Evolutionary conservation across 2,888 invertebrate genomes (phyloP), one percentile per base, ranked within the genome.

Genomic region (Drosophila paramelanica): DNA sequence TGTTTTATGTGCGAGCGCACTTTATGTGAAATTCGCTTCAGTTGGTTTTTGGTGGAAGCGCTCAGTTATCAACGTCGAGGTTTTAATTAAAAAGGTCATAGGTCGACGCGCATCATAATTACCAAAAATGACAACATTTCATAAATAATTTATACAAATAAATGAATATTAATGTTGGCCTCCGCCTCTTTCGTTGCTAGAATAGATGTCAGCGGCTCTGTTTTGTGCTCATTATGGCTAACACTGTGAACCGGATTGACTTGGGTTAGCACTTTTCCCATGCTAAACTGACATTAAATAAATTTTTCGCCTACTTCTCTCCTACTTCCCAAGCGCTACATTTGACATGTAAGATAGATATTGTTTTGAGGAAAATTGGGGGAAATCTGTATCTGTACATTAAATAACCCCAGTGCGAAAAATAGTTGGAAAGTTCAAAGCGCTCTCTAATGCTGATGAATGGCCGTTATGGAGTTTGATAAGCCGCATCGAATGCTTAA

Each of bases 151-250:
- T 65, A 65, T 45, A 58, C 51, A 64, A 55, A 81, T 87, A 85
- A 85, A 89, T 85, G 61, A 89, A 89, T 89, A 85, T 85, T 89
- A 89, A 85, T 88, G 82, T 41, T 75, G 80, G 52, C 70, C 55
- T 31, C 31, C 50, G 27, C 57, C 71, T 60, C 58, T 51, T 50
- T 55, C 50, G 43, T 17, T 41, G 56, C 57, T 62, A 17, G 60
- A 69, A 72, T 69, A 64, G 75, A 72, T 57, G 57, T 67, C 67
- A 10, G 31, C 25, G 5, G 25, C 49, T 36, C 47, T 49, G 65
- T 49, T 68, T 52, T 62, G 57, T 58, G 64, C 56, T 56, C 70
- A 77, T 77, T 69, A 70, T 57, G 67, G 4, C 52, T 59, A 70
- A 61, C 73, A 64, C 58, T 73, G 51, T 81, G 66, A 84, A 75